Base-by-base conservation (phyloP, 2,113 vertebrate genomes). In the Nothocercus nigrocapillus region DNA sequence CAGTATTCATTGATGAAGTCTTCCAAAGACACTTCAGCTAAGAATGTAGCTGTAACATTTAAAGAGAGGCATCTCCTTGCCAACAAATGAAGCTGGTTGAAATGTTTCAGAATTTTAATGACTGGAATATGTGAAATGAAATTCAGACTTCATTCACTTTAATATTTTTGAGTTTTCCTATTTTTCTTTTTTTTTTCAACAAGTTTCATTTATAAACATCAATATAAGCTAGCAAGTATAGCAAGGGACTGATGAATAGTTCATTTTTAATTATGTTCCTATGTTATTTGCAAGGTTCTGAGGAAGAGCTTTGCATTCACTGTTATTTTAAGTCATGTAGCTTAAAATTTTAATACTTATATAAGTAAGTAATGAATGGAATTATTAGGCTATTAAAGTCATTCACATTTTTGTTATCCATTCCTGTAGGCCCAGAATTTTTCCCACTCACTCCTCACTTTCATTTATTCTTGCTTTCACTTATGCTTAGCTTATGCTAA, bases 11-110 rank as follows among this genome's bases (percentile, higher is more conserved):
- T 84, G 28, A 72, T 78, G 81, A 78, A 54, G 2, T 78, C 32
- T 92, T 85, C 66, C 58, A 75, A 76, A 84, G 68, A 73, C 66
- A 85, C 34, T 42, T 61, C 45, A 49, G 22, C 47, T 83, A 84
- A 68, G 61, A 96, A 78, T 19, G 15, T 73, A 81, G 15, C 30
- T 78, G 47, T 92, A 86, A 75, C 85, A 88, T 96, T 95, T 93
- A 88, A 86, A 86, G 5, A 10, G 22, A 64, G 32, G 13, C 80
- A 53, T 64, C 22, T 84, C 28, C 68, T 75, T 94, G 85, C 76
- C 82, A 90, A 79, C 12, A 20, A 49, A 36, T 7, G 17, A 78
- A 88, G 9, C 34, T 62, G 5, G 47, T 40, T 72, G 61, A 90
- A 86, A 62, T n/a, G 1, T 73, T 90, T 78, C 56, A 53, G 44